These are phyloP conservation scores for Uropetala carovei DNA, from an alignment of 2,888 invertebrate species.

Conservation along the genomic window DNA sequence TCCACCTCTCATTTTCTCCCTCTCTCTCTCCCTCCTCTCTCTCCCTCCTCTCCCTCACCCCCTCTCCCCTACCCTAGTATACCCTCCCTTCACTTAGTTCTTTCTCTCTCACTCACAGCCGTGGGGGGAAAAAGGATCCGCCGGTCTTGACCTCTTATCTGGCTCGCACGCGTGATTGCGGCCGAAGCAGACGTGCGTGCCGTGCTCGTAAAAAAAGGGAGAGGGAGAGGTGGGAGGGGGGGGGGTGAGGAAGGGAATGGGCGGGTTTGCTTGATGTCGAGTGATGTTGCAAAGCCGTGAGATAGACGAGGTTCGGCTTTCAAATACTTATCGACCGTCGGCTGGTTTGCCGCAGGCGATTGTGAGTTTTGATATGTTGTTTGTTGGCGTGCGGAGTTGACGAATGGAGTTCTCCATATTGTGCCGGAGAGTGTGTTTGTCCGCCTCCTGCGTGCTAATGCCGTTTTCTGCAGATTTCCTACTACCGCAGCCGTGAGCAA, in stretches of 20 bases:
- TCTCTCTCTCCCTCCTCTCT: too few species aligned
- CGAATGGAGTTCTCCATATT: background rate
- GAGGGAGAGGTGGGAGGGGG: background rate
- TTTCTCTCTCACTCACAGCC: background rate
- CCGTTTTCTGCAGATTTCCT: background rate
- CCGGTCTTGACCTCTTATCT: constrained; percentile 15
- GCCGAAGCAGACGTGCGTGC: constrained; percentile 11
- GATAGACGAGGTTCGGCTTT: background rate
- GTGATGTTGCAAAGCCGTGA: constrained; percentile 13
- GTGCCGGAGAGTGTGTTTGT: background rate
- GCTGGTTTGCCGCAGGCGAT: background rate
- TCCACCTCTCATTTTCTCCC: too few species aligned
- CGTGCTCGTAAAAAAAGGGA: background rate
- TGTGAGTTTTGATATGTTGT: background rate
- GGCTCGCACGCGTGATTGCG: constrained; percentile 1
- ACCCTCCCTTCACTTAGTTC: background rate
- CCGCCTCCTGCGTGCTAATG: background rate
- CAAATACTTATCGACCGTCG: background rate
- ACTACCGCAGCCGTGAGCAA: background rate
- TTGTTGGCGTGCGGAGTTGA: constrained; percentile 22
- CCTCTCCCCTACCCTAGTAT: too few species aligned
- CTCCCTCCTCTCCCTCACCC: background rate
- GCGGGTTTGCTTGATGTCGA: background rate
- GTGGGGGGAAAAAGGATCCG: background rate
- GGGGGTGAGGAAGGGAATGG: background rate